phyloP scores from a whole-genome alignment of 2,797 vertebrate species.

The Hydrophis major region DNA sequence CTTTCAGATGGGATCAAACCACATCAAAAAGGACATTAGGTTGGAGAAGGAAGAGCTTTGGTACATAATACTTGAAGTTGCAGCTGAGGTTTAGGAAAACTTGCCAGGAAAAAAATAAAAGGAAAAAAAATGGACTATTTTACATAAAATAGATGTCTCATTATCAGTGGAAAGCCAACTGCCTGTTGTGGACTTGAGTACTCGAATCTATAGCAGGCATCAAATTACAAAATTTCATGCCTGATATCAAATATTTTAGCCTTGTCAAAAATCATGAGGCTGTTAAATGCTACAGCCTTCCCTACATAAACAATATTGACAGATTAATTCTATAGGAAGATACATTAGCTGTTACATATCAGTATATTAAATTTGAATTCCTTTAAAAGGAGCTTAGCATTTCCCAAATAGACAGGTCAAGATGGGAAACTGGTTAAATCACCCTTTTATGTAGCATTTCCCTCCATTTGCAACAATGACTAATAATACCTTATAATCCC shows the following conservation, averaged over 20 bases:
- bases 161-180: background rate
- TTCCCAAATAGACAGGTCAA: background rate
- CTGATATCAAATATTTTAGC: background rate
- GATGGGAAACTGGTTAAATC: background rate
- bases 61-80: background rate
- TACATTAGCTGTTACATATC: background rate
- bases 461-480: background rate
- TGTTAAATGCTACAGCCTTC: background rate
- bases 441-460: background rate
- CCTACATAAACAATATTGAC: background rate
- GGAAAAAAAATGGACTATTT: background rate
- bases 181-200: background rate
- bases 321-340: background rate
- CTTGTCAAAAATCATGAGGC: background rate
- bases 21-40: background rate
- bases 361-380: constrained; percentile 4
- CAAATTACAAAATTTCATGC: background rate
- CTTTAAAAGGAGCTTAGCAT: background rate
- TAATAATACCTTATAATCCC: background rate
- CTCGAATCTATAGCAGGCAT: background rate
- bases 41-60: background rate
- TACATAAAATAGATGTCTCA: background rate
- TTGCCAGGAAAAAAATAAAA: background rate
- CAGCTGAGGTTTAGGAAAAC: background rate
- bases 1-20: background rate